phyloP scores from a whole-genome alignment of 2,113 vertebrate species.

The Aspiorhynchus laticeps region DNA sequence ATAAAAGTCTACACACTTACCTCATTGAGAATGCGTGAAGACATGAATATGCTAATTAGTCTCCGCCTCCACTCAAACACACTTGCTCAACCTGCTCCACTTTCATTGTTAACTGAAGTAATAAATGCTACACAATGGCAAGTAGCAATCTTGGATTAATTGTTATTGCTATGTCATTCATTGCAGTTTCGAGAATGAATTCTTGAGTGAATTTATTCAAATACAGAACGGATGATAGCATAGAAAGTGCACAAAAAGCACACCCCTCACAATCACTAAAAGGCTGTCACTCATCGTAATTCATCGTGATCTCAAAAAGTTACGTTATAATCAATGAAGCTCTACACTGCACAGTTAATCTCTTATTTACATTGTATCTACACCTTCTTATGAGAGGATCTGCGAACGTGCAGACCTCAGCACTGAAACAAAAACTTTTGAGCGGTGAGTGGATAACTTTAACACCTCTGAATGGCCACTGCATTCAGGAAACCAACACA shows the following conservation, averaged over 20 bases:
- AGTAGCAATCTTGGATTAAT: background rate
- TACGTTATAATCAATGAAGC: background rate
- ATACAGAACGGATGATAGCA: too few species aligned
- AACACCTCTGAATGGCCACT: background rate
- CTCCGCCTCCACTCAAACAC: background rate
- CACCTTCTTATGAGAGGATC: background rate
- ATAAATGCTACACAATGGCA: background rate
- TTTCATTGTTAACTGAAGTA: background rate
- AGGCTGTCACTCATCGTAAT: background rate
- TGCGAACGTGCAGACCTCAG: background rate
- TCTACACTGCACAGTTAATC: background rate
- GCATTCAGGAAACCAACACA: background rate
- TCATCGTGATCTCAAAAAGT: background rate
- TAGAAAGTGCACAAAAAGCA: background rate
- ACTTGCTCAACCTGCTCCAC: background rate
- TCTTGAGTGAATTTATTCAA: background rate
- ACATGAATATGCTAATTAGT: background rate
- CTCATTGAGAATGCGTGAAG: background rate
- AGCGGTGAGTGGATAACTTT: background rate
- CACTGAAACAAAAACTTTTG: background rate
- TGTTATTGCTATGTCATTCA: background rate
- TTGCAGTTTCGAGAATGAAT: background rate
- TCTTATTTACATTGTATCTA: background rate
- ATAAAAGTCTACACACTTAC: background rate
- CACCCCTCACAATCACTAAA: background rate